A percentile compares a stretch with the other conserved stretches of the same genome.
These are phyloP conservation scores for Sesia apiformis DNA, from an alignment of 2,888 invertebrate species.

Conservation along the genomic window DNA sequence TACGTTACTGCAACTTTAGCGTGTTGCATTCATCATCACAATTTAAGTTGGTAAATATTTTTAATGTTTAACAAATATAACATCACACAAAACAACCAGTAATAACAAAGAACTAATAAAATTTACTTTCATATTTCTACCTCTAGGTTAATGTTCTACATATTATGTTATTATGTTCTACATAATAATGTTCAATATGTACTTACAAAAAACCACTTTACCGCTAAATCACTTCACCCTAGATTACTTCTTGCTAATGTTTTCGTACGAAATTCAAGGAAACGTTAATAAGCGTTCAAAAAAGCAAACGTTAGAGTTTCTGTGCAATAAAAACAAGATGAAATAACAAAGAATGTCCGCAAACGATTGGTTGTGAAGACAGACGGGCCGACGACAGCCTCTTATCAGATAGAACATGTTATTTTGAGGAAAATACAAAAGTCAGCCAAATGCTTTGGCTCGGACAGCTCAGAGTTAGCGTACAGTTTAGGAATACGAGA, in stretches of 20 bases:
- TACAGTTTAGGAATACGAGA: constrained; percentile 34
- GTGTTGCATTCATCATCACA: neutral
- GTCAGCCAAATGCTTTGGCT: constrained; percentile 47
- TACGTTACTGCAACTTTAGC: neutral
- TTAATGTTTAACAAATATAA: too few relatives aligned
- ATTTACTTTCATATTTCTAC: too few relatives aligned
- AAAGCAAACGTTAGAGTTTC: constrained; percentile 22
- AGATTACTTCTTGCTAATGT: neutral
- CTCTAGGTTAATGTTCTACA: too few relatives aligned
- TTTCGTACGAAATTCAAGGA: neutral
- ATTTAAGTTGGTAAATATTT: too few relatives aligned
- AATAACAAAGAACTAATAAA: too few relatives aligned
- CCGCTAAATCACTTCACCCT: neutral
- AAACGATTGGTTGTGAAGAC: constrained; percentile 52
- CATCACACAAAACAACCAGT: too few relatives aligned
- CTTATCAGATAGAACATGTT: constrained; percentile 66
- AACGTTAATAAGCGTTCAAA: constrained; percentile 11
- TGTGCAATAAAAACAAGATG: constrained; percentile 45
- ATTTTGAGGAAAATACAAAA: constrained; percentile 54
- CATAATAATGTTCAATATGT: neutral
- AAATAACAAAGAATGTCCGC: constrained; percentile 44
- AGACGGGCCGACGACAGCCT: constrained; percentile 60
- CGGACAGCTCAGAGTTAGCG: constrained; percentile 36
- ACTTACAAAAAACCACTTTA: neutral
- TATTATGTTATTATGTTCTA: neutral